Percentiles rank a stretch among this genome's conserved stretches.
These are phyloP conservation scores for Heliconius melpomene DNA, from an alignment of 1,140 invertebrate species.

Conservation along the genomic window DNA sequence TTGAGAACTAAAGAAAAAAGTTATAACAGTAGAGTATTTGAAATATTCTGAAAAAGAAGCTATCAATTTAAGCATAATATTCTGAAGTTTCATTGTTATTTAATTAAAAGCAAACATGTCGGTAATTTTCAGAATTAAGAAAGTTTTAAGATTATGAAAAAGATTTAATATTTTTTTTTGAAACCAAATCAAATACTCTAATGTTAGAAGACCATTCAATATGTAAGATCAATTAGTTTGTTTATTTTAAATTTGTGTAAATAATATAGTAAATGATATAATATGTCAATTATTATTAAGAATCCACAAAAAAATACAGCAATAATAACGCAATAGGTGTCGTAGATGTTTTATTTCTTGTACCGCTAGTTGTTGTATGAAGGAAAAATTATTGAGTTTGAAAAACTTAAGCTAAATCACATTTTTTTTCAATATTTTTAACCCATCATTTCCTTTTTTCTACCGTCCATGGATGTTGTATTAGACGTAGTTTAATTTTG, in stretches of 20 bases:
- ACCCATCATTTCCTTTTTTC: conserved; percentile 58
- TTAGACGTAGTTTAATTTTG: conserved; percentile 19
- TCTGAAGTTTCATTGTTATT: too few relatives aligned
- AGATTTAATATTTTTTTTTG: not conserved
- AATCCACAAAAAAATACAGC: conserved; percentile 54
- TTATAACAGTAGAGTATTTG: conserved; percentile 11
- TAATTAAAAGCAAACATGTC: not conserved
- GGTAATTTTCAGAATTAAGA: not conserved
- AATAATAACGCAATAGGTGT: conserved; percentile 74
- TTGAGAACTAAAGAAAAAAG: not conserved
- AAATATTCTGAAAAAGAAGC: not conserved
- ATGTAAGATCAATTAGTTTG: not conserved
- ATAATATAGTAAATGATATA: conserved; percentile 5
- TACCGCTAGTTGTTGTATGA: conserved; percentile 60
- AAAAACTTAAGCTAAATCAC: conserved; percentile 18
- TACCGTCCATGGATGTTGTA: conserved; percentile 74
- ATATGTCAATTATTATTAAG: conserved; percentile 52
- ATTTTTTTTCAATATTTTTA: conserved; percentile 24
- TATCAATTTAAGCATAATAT: too few relatives aligned
- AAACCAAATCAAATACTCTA: conserved; percentile 9
- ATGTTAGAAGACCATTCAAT: conserved; percentile 4
- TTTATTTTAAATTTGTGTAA: conserved; percentile 4
- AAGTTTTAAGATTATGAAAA: not conserved
- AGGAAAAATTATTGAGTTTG: conserved; percentile 6
- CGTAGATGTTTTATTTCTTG: conserved; percentile 56